A percentile compares a stretch with the other conserved stretches of the same genome.
phyloP scores from a whole-genome alignment of 1,140 invertebrate species.

The Schlechtendalia chinensis region DNA sequence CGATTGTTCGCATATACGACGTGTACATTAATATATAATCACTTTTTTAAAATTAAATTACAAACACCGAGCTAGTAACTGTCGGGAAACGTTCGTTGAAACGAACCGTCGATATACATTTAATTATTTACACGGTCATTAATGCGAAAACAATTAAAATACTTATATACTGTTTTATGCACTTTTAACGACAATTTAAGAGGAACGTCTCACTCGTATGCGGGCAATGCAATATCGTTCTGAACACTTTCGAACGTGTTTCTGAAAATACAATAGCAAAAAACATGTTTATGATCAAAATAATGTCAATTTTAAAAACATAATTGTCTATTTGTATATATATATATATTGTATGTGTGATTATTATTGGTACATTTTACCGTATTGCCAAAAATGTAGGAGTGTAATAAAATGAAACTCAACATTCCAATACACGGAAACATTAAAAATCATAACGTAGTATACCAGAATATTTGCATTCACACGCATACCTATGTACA shows the following conservation, averaged over 20 bases:
- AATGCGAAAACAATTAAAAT: conserved; percentile 20
- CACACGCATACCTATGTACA: not conserved
- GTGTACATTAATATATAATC: too few relatives aligned
- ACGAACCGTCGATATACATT: not conserved
- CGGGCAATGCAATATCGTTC: not conserved
- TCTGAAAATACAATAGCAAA: too few relatives aligned
- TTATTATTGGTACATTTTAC: too few relatives aligned
- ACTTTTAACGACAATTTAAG: conserved; percentile 2
- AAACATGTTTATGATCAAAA: not conserved
- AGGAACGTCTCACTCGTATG: not conserved
- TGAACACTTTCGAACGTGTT: not conserved
- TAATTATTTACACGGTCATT: conserved; percentile 5
- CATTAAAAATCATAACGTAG: not conserved
- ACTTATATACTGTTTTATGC: not conserved
- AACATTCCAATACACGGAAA: too few relatives aligned
- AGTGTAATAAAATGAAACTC: too few relatives aligned
- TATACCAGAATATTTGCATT: not conserved
- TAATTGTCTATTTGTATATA: too few relatives aligned
- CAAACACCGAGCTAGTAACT: too few relatives aligned
- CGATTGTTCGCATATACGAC: too few relatives aligned
- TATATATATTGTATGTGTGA: too few relatives aligned
- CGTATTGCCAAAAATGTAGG: too few relatives aligned
- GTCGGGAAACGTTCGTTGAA: too few relatives aligned
- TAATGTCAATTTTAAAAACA: not conserved
- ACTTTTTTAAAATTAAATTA: too few relatives aligned